Conservation (phyloP, 2,888 invertebrate species). For the Drosophila hawaiiensis region DNA sequence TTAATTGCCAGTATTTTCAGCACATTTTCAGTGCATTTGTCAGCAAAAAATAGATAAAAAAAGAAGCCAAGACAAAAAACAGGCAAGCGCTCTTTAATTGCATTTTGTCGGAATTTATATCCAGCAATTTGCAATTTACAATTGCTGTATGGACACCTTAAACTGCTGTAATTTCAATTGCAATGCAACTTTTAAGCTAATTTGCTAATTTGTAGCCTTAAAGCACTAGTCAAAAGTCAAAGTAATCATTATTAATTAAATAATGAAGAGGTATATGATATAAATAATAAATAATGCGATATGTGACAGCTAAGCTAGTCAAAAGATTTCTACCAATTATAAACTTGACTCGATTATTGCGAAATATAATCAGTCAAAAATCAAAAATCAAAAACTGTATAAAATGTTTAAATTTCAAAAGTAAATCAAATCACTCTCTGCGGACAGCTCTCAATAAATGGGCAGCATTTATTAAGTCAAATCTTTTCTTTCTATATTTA, state of each 20-base stretch:
- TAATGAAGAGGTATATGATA: background rate
- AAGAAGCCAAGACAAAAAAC: background rate
- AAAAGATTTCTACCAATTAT: background rate
- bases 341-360: background rate
- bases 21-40: constrained; percentile 56
- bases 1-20: constrained; percentile 67
- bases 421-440: background rate
- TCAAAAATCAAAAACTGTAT: too few species aligned
- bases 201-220: constrained; percentile 6
- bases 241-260: background rate
- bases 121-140: background rate
- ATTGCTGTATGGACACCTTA: background rate
- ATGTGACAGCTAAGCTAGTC: background rate
- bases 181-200: constrained; percentile 1
- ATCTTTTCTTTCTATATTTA: background rate
- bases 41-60: constrained; percentile 17
- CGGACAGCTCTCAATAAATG: background rate
- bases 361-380: background rate
- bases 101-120: constrained; percentile 18
- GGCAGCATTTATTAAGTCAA: background rate
- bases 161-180: background rate
- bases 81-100: constrained; percentile 38
- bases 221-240: background rate
- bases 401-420: background rate
- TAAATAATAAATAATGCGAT: background rate